These are phyloP conservation scores for Argya squamiceps DNA, from an alignment of 2,797 vertebrate genomes.

Conservation along the genomic window DNA sequence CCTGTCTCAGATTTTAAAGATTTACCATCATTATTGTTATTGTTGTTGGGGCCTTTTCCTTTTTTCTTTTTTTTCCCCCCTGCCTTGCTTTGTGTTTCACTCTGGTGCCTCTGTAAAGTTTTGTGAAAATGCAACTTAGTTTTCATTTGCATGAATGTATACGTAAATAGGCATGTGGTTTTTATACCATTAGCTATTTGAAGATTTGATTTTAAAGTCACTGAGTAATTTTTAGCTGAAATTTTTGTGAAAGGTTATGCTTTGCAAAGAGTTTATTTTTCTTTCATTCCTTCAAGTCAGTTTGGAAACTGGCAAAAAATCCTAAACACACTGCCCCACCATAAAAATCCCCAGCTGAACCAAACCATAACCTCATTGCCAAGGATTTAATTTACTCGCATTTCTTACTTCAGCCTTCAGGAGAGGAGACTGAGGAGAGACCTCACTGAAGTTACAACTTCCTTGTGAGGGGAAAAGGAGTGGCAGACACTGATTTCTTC, in stretches of 20 bases:
- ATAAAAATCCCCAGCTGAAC: neutral
- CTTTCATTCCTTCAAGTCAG: neutral
- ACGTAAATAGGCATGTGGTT: rapidly evolving
- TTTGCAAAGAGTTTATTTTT: neutral
- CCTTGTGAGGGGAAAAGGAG: neutral
- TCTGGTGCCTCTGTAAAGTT: neutral
- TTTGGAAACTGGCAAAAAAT: neutral
- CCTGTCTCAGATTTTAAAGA: neutral
- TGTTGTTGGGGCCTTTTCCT: neutral
- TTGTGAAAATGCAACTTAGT: neutral
- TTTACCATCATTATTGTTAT: neutral
- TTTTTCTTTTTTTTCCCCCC: neutral
- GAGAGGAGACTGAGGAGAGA: neutral
- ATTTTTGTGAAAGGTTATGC: neutral
- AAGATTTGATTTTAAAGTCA: neutral
- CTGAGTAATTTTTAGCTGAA: neutral
- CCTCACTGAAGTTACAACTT: neutral
- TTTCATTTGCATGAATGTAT: neutral
- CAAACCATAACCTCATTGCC: neutral
- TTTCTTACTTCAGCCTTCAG: neutral
- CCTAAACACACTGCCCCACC: neutral
- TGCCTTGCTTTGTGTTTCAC: neutral
- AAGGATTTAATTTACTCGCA: neutral
- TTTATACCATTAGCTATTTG: neutral
- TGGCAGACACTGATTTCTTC: neutral